Base-by-base conservation (phyloP, 2,797 vertebrate genomes). In the Semotilus atromaculatus region DNA sequence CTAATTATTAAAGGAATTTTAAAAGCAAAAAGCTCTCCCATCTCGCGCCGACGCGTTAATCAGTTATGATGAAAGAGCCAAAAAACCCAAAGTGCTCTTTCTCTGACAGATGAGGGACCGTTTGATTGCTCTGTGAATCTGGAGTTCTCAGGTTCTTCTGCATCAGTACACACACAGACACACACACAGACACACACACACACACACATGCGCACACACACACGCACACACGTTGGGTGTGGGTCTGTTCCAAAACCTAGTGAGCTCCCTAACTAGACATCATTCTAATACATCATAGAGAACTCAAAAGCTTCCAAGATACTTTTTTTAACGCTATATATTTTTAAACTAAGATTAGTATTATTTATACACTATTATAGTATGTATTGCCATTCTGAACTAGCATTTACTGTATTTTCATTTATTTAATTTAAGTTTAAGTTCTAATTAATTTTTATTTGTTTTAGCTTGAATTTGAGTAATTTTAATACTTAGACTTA, bases 1-100 rank as follows among this genome's bases (percentile, higher is more conserved):
- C 92, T 95, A 91, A 94, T 95, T 95, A 95, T 93, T 90, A 88
- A 93, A 93, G 88, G 90, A 89, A 89, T 94, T 94, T 92, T 93
- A 93, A 93, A 94, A 89, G 76, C 87, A 93, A 93, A 93, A 93
- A 89, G 76, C 87, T 82, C 89, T 89, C 84, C 36, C 87, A 87
- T 90, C 92, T 90, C 88, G 88, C 87, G 34, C 87, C 83, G 88
- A 88, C 89, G 88, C 89, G 88, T 92, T 93, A 89, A 94, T 94
- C 91, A 94, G 90, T 93, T 92, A 92, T 94, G 93, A 95, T 94
- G 93, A 91, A 93, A 94, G 92, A 93, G 93, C 92, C 86, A 92
- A 86, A 48, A 82, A 90, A 77, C 81, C 81, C 90, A 87, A 88
- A 92, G 62, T 90, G 60, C 88, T 84, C 87, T 84, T 89, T 77